phyloP scores from a whole-genome alignment of 2,888 invertebrate genomes.

The Homarus gammarus region DNA sequence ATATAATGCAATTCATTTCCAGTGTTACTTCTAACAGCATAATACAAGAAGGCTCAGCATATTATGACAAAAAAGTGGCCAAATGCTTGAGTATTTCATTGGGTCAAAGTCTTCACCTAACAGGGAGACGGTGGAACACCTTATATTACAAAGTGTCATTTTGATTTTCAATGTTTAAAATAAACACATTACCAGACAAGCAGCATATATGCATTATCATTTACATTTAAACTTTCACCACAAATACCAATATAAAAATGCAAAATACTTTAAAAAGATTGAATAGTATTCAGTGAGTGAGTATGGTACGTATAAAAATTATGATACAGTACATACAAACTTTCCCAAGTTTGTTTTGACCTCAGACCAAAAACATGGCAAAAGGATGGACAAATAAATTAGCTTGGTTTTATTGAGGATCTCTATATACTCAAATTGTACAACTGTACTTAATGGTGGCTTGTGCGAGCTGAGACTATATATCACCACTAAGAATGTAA shows the following conservation, averaged over 20 bases:
- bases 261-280: conserved; percentile 58
- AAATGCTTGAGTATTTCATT: conserved; percentile 56
- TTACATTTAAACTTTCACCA: conserved; percentile 56
- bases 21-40: neutral
- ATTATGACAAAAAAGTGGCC: conserved; percentile 45
- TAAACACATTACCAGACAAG: conserved; percentile 44
- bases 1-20: too few species aligned
- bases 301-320: conserved; percentile 33
- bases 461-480: neutral
- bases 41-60: conserved; percentile 19
- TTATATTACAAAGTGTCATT: conserved; percentile 43
- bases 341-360: conserved; percentile 18
- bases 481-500: neutral
- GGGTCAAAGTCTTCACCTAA: neutral
- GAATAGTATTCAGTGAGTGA: conserved; percentile 30
- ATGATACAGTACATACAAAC: conserved; percentile 48
- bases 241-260: conserved; percentile 66
- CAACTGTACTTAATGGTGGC: conserved; percentile 15
- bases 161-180: conserved; percentile 54
- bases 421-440: conserved; percentile 12
- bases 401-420: conserved; percentile 16
- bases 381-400: conserved; percentile 28
- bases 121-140: conserved; percentile 32
- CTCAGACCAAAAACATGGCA: conserved; percentile 14
- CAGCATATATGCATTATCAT: conserved; percentile 26